phyloP scores from a whole-genome alignment of 2,888 invertebrate species.

The Sceliomorpha sp. region DNA sequence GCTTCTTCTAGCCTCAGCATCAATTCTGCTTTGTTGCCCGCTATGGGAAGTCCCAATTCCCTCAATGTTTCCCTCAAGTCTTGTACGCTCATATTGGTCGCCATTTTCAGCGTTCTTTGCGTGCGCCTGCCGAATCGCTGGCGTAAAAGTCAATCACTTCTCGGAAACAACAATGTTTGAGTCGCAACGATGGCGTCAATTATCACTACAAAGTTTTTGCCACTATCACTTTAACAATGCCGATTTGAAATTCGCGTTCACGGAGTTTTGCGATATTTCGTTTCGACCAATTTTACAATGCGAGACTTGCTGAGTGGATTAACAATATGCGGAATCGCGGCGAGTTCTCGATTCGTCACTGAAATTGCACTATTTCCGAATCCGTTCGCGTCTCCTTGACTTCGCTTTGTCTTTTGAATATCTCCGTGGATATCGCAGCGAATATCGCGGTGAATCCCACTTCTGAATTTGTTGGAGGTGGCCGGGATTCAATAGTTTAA shows the following conservation, averaged over 20 bases:
- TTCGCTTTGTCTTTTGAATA: neutral
- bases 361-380: conserved; percentile 4
- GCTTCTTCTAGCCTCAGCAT: too few relatives aligned
- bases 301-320: conserved; percentile 1
- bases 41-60: conserved; percentile 4
- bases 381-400: neutral
- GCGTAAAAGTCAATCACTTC: too few relatives aligned
- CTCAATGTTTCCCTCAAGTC: too few relatives aligned
- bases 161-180: too few relatives aligned
- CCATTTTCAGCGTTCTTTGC: too few relatives aligned
- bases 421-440: too few relatives aligned
- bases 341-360: conserved; percentile 6
- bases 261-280: neutral
- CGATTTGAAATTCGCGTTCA: neutral
- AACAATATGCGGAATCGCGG: conserved; percentile 3
- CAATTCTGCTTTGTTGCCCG: too few relatives aligned
- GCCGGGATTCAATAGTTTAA: too few relatives aligned
- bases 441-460: neutral
- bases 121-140: too few relatives aligned
- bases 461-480: conserved; percentile 3
- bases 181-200: neutral
- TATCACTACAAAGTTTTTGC: conserved; percentile 1
- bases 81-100: too few relatives aligned
- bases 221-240: conserved; percentile 1
- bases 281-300: conserved; percentile 1